Conservation (phyloP, 2,113 vertebrate genomes). For the Corydoras maculifer region DNA sequence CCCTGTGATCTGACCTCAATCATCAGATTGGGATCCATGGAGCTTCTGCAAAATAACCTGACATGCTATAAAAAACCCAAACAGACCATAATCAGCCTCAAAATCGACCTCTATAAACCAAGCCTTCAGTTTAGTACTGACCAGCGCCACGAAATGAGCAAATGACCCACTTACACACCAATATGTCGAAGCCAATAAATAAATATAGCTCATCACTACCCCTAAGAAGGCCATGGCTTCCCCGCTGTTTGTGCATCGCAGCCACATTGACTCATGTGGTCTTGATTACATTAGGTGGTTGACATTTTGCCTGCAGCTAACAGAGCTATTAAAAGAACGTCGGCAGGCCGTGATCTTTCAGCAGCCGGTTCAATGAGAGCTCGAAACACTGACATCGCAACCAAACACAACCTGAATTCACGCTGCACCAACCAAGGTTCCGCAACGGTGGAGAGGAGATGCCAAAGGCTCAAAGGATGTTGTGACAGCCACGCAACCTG, state of each 20-base stretch:
- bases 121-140: not conserved
- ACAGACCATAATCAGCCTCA: too few relatives aligned
- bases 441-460: too few relatives aligned
- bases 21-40: too few relatives aligned
- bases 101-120: constrained; percentile 1
- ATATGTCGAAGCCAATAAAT: not conserved
- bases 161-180: constrained; percentile 4
- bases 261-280: constrained; percentile 12
- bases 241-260: constrained; percentile 23
- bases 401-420: not conserved
- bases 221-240: constrained; percentile 2
- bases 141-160: constrained; percentile 7
- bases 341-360: constrained; percentile 12
- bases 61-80: too few relatives aligned
- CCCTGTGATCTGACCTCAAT: too few relatives aligned
- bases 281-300: constrained; percentile 34
- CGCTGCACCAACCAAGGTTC: too few relatives aligned
- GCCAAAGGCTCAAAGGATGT: too few relatives aligned
- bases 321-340: constrained; percentile 37
- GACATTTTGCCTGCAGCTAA: constrained; percentile 40
- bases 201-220: not conserved
- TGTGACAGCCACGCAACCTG: too few relatives aligned
- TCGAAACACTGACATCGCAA: not conserved
- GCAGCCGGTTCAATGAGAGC: constrained; percentile 17
- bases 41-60: not conserved